phyloP scores from a whole-genome alignment of 2,797 vertebrate genomes.

The Pachyuromys duprasi region DNA sequence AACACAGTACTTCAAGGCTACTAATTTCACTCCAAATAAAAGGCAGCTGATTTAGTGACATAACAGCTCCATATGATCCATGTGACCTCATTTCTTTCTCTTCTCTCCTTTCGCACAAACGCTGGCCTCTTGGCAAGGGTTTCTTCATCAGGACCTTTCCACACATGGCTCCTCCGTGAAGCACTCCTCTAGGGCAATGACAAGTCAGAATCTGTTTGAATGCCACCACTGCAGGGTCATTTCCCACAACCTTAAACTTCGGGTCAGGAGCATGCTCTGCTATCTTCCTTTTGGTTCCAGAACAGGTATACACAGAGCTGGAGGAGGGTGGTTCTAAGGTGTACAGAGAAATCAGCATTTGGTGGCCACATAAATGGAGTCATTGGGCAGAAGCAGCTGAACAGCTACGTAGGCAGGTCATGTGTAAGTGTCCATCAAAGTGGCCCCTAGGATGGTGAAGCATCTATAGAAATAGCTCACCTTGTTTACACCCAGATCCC shows the following conservation, averaged over 20 bases:
- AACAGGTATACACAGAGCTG: neutral
- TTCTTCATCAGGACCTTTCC: neutral
- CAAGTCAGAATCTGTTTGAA: neutral
- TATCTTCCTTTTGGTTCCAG: neutral
- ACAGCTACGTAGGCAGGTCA: fast-evolving
- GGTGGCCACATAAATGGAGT: neutral
- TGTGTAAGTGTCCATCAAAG: neutral
- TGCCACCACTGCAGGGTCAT: too few species aligned
- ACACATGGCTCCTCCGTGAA: fast-evolving
- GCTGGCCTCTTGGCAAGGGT: fast-evolving
- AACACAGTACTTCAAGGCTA: neutral
- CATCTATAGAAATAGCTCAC: too few species aligned
- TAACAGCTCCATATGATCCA: fast-evolving
- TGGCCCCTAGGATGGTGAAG: fast-evolving
- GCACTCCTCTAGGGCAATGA: neutral
- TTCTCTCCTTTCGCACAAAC: too few species aligned
- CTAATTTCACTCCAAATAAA: neutral
- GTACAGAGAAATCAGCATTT: fast-evolving
- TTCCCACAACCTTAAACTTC: neutral
- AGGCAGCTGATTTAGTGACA: neutral
- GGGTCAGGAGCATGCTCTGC: neutral
- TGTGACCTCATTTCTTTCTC: neutral
- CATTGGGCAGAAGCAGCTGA: neutral
- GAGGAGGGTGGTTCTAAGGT: neutral
- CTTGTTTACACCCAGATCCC: neutral